Evolutionary conservation across 1,140 invertebrate genomes (phyloP).

Genomic region (Liolophura sinensis): DNA sequence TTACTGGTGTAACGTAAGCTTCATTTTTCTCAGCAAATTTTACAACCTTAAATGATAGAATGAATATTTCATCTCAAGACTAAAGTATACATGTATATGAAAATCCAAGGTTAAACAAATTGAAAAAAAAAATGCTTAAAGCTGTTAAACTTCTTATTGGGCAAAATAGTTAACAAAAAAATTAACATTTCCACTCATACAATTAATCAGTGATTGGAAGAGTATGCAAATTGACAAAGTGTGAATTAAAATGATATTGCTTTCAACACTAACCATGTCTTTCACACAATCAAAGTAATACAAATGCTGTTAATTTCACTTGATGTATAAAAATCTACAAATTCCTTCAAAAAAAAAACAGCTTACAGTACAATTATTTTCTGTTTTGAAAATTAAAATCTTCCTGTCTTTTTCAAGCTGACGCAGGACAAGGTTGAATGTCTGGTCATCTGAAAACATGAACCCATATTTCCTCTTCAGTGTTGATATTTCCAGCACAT

Average conservation of each 20-base stretch:
- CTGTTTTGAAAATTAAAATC: conserved; percentile 17
- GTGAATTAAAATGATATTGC: not conserved
- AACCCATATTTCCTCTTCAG: conserved; percentile 19
- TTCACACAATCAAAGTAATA: not conserved
- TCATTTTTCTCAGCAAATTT: conserved; percentile 31
- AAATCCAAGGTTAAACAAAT: not conserved
- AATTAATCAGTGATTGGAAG: not conserved
- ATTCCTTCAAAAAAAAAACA: not conserved
- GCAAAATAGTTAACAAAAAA: too few species aligned
- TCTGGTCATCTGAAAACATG: conserved; percentile 23
- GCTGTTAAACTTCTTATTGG: too few species aligned
- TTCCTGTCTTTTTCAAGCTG: conserved; percentile 31
- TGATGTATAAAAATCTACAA: too few species aligned
- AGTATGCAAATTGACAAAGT: not conserved
- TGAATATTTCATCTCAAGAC: not conserved
- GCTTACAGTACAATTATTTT: conserved; percentile 27
- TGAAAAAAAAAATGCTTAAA: not conserved
- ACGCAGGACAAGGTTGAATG: conserved; percentile 30
- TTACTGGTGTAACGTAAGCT: conserved; percentile 19
- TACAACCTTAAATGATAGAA: conserved; percentile 25
- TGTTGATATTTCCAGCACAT: conserved; percentile 27
- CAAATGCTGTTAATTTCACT: too few species aligned
- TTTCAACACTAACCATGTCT: not conserved
- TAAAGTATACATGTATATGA: not conserved
- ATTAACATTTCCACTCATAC: too few species aligned